Conservation (phyloP, 2,113 vertebrate genomes). For the Heliornis fulica region DNA sequence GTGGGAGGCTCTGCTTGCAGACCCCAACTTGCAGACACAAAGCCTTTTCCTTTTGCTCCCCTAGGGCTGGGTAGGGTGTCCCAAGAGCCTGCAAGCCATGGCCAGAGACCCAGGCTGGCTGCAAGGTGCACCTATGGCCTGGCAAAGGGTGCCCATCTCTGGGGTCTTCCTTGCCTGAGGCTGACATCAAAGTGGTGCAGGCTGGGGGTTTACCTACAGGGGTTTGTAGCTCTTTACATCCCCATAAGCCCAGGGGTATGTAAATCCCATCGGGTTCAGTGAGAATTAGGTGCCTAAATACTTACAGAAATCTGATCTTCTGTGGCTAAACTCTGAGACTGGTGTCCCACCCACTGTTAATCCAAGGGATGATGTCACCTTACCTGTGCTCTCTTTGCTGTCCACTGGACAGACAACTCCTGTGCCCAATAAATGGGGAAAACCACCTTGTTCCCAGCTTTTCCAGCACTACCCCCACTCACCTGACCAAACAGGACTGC, state of each 20-base stretch:
- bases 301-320: not conserved
- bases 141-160: not conserved
- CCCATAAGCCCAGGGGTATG: not conserved
- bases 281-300: not conserved
- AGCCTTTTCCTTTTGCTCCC: not conserved
- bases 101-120: not conserved
- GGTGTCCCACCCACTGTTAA: not conserved
- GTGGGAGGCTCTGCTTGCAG: not conserved
- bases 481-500: not conserved
- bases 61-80: not conserved
- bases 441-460: not conserved
- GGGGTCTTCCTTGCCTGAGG: not conserved
- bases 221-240: not conserved
- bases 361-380: not conserved
- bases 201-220: not conserved
- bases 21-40: not conserved
- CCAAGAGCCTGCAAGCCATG: fast-evolving
- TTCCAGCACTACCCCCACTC: not conserved
- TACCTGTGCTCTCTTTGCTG: not conserved
- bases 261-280: not conserved
- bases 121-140: not conserved
- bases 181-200: not conserved
- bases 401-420: not conserved
- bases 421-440: not conserved
- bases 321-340: not conserved